Conservation (phyloP, 2,113 vertebrate genomes). For the Scatophagus argus region DNA sequence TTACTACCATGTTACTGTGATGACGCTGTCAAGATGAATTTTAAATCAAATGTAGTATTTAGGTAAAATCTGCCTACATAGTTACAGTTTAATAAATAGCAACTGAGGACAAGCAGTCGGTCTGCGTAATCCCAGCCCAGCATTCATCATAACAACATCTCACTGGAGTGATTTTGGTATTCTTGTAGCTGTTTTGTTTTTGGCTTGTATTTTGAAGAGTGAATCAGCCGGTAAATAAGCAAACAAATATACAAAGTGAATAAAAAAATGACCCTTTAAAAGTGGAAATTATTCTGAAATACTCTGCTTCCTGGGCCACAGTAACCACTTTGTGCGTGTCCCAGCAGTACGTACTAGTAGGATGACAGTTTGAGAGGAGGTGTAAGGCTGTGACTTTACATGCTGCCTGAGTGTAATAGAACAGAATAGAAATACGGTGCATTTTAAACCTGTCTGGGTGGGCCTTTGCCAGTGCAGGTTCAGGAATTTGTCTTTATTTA, state of each 20-base stretch:
- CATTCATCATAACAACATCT: background rate
- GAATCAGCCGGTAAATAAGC: accelerated
- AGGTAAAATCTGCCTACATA: no score
- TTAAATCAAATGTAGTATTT: background rate
- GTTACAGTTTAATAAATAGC: background rate
- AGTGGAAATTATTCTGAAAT: no score
- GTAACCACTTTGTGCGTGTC: background rate
- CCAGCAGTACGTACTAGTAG: background rate
- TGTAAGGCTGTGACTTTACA: background rate
- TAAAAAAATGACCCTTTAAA: no score
- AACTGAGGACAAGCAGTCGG: background rate
- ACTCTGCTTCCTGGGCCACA: no score
- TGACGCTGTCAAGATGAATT: background rate
- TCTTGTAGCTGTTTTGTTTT: background rate
- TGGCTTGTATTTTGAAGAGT: conserved; percentile 10
- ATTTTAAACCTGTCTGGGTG: background rate
- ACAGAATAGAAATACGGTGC: background rate
- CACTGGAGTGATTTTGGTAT: background rate
- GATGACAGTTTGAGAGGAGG: background rate
- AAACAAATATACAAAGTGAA: no score
- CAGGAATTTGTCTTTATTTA: conserved; percentile 52
- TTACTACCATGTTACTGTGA: background rate
- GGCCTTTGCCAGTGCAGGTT: conserved; percentile 1
- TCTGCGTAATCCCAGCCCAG: background rate
- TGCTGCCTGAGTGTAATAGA: background rate